A percentile compares a stretch with the other conserved stretches of the same genome.
Evolutionary conservation across 2,888 invertebrate species (phyloP).

Genomic region (Drymonia ruficornis): DNA sequence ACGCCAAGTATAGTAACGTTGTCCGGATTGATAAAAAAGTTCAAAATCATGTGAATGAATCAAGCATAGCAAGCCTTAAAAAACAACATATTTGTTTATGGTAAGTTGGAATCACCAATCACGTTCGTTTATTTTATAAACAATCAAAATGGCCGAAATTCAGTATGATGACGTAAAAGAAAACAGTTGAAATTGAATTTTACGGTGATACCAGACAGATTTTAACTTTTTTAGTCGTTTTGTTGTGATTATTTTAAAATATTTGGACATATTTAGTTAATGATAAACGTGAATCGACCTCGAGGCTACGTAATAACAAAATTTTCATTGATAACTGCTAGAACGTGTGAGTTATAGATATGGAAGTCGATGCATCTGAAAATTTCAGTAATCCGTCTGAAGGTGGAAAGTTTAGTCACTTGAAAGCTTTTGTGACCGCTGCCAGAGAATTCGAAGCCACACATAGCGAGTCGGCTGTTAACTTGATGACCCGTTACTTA

Average conservation of each 20-base stretch:
- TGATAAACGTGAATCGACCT: background rate
- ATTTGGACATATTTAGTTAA: slow-evolving; percentile 11
- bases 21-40: too few species aligned
- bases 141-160: slow-evolving; percentile 46
- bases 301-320: background rate
- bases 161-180: slow-evolving; percentile 36
- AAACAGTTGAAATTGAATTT: slow-evolving; percentile 79
- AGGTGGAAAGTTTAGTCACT: slow-evolving; percentile 70
- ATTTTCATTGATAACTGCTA: slow-evolving; percentile 8
- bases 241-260: slow-evolving; percentile 14
- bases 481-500: slow-evolving; percentile 80
- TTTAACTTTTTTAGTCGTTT: slow-evolving; percentile 28
- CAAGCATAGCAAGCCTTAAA: too few species aligned
- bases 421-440: slow-evolving; percentile 82
- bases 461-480: slow-evolving; percentile 78
- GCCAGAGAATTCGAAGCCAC: slow-evolving; percentile 81
- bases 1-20: too few species aligned
- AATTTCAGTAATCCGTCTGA: slow-evolving; percentile 59
- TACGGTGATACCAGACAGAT: slow-evolving; percentile 29
- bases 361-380: slow-evolving; percentile 75
- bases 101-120: slow-evolving; percentile 46
- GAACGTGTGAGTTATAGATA: slow-evolving; percentile 38
- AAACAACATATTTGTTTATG: background rate
- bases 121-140: slow-evolving; percentile 47
- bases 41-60: too few species aligned